Base-by-base conservation (phyloP, 2,888 invertebrate genomes). In the Cataglyphis altisquamis region DNA sequence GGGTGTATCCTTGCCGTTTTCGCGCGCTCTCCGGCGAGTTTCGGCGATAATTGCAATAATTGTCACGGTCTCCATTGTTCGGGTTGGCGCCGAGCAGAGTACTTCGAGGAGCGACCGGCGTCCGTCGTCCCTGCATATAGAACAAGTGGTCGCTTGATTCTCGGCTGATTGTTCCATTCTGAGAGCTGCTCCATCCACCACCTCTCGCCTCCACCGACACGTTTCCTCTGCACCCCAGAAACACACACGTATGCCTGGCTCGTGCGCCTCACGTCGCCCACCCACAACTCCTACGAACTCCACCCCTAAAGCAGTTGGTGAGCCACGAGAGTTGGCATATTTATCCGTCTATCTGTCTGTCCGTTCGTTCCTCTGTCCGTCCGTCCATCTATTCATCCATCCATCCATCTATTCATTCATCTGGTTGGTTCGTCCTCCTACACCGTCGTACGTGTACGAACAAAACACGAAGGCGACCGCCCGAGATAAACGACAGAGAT, bases 101-200 rank as follows among this genome's bases (percentile, higher is more conserved):
- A 92, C 91, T 92, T 92, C 85, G 91, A 92, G 93, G 87, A 93
- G 86, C 88, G 91, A 86, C 89, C 90, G 88, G 81, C 90, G 91
- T 90, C 91, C 91, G 89, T 86, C 88, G 86, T 89, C 89, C 90
- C 88, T 87, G 92, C 92, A 91, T 91, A 91, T 91, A 90, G 93
- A 94, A 94, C 94, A 94, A 94, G 94, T 93, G 94, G 92, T 93
- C 92, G 94, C 94, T 94, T 94, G 94, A 94, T 94, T 94, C 94
- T 92, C 92, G 90, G 88, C 92, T 94, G 94, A 94, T 94, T 94
- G 94, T 94, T 94, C 94, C 92, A 94, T 94, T 94, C 94, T 94
- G 92, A 93, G 93, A 93, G 94, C 89, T 86, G 88, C 89, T 90
- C 89, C 86, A 86, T 86, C 87, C 74, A 80, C 63, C 86, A 63